Evolutionary conservation across 2,113 vertebrate genomes (phyloP).

Genomic region (Scomber colias): DNA sequence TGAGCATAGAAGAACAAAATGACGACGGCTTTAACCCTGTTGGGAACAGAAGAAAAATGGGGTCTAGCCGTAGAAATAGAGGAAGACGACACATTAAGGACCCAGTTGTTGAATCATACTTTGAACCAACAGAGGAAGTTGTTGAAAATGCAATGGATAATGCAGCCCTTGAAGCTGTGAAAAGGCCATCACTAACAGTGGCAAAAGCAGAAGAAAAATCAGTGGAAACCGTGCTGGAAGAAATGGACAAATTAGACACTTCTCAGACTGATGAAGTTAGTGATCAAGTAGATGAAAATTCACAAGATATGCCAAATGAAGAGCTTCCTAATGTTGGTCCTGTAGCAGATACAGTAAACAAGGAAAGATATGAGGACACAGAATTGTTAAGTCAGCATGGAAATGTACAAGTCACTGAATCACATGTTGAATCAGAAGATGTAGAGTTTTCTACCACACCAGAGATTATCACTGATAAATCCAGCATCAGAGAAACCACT

Average conservation of each 20-base stretch:
- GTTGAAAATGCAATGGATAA: neutral
- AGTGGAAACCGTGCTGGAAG: too few species aligned
- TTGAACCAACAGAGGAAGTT: neutral
- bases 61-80: constrained; percentile 52
- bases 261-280: too few species aligned
- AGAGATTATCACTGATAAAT: constrained; percentile 15
- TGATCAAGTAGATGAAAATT: too few species aligned
- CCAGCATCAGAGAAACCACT: neutral
- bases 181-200: neutral
- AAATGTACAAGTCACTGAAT: constrained; percentile 20
- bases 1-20: neutral
- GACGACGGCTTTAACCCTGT: neutral
- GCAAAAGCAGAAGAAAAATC: neutral
- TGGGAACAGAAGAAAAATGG: constrained; percentile 53
- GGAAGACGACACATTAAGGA: neutral
- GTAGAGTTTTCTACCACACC: neutral
- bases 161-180: neutral
- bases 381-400: too few species aligned
- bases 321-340: neutral
- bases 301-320: too few species aligned
- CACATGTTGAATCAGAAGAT: neutral
- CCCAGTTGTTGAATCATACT: neutral
- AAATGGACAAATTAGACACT: too few species aligned
- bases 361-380: too few species aligned
- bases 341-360: too few species aligned